Evolutionary conservation across 53 echinoderm and acorn worm genomes (phyloP).

Genomic region (Zoroaster sp.): DNA sequence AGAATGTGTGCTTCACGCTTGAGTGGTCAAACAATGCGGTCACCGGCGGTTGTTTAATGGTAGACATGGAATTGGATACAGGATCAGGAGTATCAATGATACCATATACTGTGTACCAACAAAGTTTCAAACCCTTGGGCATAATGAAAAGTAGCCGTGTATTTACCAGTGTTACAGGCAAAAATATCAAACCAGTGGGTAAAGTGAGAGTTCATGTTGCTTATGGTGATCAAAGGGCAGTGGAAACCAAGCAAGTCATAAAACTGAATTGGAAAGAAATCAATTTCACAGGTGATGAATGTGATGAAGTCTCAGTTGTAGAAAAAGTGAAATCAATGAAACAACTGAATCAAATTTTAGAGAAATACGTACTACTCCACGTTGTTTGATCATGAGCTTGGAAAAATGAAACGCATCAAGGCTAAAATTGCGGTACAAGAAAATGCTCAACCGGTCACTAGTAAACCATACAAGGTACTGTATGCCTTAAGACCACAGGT

Average conservation of each 20-base stretch:
- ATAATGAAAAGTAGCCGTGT: background rate
- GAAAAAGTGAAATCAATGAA: too few relatives aligned
- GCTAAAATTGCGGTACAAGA: too few relatives aligned
- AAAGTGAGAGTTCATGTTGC: constrained; percentile 46
- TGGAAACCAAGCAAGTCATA: constrained; percentile 43
- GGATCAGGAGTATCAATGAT: background rate
- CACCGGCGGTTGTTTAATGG: too few relatives aligned
- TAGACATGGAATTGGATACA: background rate
- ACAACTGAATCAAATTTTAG: too few relatives aligned
- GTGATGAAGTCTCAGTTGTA: background rate
- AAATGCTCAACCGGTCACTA: too few relatives aligned
- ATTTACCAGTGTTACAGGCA: constrained; percentile 49
- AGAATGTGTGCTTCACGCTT: too few relatives aligned
- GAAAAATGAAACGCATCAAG: too few relatives aligned
- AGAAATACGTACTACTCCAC: too few relatives aligned
- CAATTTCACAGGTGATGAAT: background rate
- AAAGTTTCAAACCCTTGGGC: background rate
- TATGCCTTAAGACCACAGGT: constrained; percentile 49
- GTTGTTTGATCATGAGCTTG: too few relatives aligned
- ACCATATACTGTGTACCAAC: background rate
- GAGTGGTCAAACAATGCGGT: too few relatives aligned
- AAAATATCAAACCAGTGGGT: constrained; percentile 28
- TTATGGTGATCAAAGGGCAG: background rate
- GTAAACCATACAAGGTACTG: constrained; percentile 23
- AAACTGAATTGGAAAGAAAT: background rate